Conservation (phyloP, 1,140 invertebrate species). For the Diabrotica virgifera region DNA sequence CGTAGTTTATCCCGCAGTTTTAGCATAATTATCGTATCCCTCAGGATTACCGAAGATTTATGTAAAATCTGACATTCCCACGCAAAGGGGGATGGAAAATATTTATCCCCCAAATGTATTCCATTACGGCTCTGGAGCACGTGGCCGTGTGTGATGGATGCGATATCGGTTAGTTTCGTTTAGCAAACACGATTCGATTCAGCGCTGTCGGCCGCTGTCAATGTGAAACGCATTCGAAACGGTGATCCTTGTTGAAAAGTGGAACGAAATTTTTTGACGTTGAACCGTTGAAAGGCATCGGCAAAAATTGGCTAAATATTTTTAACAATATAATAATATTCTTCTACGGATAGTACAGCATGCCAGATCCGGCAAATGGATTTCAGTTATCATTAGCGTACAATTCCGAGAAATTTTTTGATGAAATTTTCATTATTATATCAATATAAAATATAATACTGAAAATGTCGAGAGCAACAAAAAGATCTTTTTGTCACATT, state of each 20-base stretch:
- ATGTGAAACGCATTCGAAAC: too few relatives aligned
- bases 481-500: too few relatives aligned
- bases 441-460: too few relatives aligned
- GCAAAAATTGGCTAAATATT: too few relatives aligned
- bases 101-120: conserved; percentile 15
- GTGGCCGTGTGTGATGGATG: conserved; percentile 8
- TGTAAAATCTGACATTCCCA: conserved; percentile 16
- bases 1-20: not conserved
- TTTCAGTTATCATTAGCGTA: too few relatives aligned
- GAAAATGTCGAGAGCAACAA: too few relatives aligned
- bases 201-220: not conserved
- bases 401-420: too few relatives aligned
- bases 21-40: not conserved
- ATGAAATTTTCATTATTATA: too few relatives aligned
- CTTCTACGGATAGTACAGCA: too few relatives aligned
- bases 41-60: conserved; percentile 6
- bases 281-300: too few relatives aligned
- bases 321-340: too few relatives aligned
- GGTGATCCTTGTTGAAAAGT: conserved; percentile 4
- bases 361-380: too few relatives aligned
- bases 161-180: conserved; percentile 7
- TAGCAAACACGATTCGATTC: conserved; percentile 14
- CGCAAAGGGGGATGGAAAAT: not conserved
- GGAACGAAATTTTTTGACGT: not conserved
- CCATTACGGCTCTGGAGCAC: conserved; percentile 22